Conservation (phyloP, 2,888 invertebrate species). For the Glaucopsyche alexis region DNA sequence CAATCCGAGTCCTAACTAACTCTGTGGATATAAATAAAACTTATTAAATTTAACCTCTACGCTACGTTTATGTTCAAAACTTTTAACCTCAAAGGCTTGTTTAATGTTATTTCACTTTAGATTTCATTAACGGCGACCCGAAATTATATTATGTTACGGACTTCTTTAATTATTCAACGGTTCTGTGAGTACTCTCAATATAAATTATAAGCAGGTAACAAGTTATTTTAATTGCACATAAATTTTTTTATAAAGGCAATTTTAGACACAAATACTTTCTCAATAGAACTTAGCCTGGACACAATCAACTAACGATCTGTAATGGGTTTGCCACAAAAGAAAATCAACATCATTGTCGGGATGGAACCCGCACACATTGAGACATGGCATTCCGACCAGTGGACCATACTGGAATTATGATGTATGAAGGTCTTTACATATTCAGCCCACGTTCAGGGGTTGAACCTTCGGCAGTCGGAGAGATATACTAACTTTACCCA, state of each 20-base stretch:
- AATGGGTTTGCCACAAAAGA: too few relatives aligned
- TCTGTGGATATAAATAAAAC: background rate
- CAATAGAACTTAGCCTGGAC: too few relatives aligned
- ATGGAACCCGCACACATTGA: background rate
- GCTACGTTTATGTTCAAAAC: background rate
- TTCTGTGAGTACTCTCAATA: background rate
- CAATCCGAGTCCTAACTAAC: background rate
- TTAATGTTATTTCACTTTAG: slow-evolving; percentile 19
- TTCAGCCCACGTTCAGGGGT: slow-evolving; percentile 35
- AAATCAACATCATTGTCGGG: too few relatives aligned
- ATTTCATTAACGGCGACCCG: slow-evolving; percentile 24
- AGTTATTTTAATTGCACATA: background rate
- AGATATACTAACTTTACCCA: slow-evolving; percentile 37
- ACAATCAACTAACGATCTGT: too few relatives aligned
- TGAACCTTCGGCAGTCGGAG: slow-evolving; percentile 29
- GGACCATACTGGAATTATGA: slow-evolving; percentile 28
- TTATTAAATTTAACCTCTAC: slow-evolving; percentile 6
- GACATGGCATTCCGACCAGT: background rate
- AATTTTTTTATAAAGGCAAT: background rate
- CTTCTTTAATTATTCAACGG: slow-evolving; percentile 12
- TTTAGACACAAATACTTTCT: background rate
- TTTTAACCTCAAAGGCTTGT: slow-evolving; percentile 20
- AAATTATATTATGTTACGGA: background rate
- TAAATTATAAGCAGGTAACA: background rate
- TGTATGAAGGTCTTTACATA: slow-evolving; percentile 29